Conservation (phyloP, 2,888 invertebrate genomes). For the Ichneumon xanthorius region DNA sequence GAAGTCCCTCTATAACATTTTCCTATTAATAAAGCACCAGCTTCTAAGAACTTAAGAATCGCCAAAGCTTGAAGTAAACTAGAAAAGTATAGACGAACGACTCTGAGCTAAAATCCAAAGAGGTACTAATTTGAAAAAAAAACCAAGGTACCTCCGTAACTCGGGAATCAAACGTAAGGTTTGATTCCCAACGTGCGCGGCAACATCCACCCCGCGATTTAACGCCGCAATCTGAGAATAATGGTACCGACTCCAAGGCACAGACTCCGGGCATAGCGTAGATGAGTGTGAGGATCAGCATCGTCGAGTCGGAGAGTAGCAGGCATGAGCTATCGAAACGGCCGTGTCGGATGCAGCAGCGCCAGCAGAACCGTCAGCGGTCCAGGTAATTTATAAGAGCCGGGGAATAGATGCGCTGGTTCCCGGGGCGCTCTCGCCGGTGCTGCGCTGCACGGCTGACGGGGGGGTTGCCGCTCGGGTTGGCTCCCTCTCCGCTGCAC, state of each 20-base stretch:
- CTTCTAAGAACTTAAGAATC: too few relatives aligned
- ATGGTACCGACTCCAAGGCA: not conserved
- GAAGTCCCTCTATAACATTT: too few relatives aligned
- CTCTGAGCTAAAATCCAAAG: too few relatives aligned
- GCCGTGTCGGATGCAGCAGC: slow-evolving; percentile 45
- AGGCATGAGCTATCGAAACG: slow-evolving; percentile 48
- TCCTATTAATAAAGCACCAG: too few relatives aligned
- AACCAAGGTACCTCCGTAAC: not conserved
- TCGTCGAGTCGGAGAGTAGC: not conserved
- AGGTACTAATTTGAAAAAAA: not conserved
- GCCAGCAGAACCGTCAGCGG: slow-evolving; percentile 61
- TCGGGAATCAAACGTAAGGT: not conserved
- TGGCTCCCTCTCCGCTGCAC: slow-evolving; percentile 34
- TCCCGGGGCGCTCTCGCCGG: slow-evolving; percentile 61
- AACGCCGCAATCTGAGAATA: slow-evolving; percentile 25
- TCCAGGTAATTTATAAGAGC: slow-evolving; percentile 82
- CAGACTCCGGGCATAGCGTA: not conserved
- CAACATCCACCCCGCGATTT: not conserved
- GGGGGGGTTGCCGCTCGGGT: slow-evolving; percentile 60
- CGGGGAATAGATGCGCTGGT: slow-evolving; percentile 76
- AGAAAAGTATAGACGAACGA: too few relatives aligned
- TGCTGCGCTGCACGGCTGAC: slow-evolving; percentile 67
- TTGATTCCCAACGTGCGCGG: not conserved
- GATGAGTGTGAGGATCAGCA: not conserved
- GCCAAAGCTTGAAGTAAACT: too few relatives aligned